Base-by-base conservation (phyloP, 2,888 invertebrate species). In the Agriopis leucophaearia region DNA sequence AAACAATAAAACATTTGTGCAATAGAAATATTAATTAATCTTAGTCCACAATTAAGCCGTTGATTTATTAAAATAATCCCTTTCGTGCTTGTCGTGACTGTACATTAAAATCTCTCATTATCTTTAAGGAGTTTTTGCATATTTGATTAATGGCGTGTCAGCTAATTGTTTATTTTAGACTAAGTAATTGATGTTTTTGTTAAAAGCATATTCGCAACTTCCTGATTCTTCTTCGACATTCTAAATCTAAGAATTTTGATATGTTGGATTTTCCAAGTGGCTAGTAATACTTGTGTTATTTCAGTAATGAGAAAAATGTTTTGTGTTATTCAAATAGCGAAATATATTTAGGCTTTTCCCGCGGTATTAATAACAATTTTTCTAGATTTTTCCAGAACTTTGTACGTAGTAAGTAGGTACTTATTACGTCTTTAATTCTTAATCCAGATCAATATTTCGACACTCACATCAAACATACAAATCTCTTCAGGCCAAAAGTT, bases 111-210 rank as follows among this genome's bases (percentile, higher is more conserved):
- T 54, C 48, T 50, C 62, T 64, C 56, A 56, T 10, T 45, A 45
- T 38, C 8, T 58, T 45, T 50, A 36, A 45, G 10, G 0, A 47
- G 64, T 69, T 64, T 69, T 69, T 67, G 56, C 63, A 50, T 59
- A 61, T 62, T 57, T 70, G 72, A 72, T 70, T 68, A 61, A 72
- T 70, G 63, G 38, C 60, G 45, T 65, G 48, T 42, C 27, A 38
- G 56, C 50, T 67, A 69, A 64, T 67, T 62, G 56, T 64, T 69
- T 61, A 69, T 57, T 67, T 58, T 16, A 40, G 51, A 62, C 62
- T 66, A 61, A n/a, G n/a, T n/a, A n/a, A 60, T 66, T 51, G 66
- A 51, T 44, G 61, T 66, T 61, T 61, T 66, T 66, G 16, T 55
- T 13, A 48, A 48, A 47, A 40, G 47, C 38, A 55, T 27, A 42